Evolutionary conservation across 1,140 invertebrate genomes (phyloP).

Genomic region (Stegodyphus dumicola): DNA sequence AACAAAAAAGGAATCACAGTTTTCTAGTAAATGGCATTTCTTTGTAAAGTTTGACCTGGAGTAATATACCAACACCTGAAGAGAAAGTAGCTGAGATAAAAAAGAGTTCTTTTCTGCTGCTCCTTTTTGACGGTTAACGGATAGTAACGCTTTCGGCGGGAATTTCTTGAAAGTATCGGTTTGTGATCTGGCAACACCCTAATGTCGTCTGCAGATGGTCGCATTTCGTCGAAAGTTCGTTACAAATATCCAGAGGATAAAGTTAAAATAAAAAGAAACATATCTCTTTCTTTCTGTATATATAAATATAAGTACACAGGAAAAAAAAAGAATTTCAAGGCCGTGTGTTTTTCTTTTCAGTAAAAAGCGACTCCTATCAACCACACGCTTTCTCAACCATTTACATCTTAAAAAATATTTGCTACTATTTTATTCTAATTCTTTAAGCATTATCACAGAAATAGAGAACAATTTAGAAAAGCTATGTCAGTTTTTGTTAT

Average conservation of each 20-base stretch:
- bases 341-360: no score
- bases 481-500: no score
- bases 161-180: constrained; percentile 50
- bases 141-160: constrained; percentile 29
- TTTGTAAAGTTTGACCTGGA: constrained; percentile 51
- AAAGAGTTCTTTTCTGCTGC: background rate
- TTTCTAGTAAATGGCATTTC: constrained; percentile 49
- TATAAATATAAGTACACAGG: no score
- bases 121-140: constrained; percentile 33
- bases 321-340: no score
- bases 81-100: background rate
- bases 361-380: no score
- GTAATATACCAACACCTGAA: constrained; percentile 45
- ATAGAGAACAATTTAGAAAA: no score
- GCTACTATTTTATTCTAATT: no score
- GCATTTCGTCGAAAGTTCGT: constrained; percentile 30
- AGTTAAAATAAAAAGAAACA: constrained; percentile 14
- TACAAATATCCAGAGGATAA: constrained; percentile 23
- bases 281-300: no score
- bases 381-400: no score
- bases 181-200: constrained; percentile 54
- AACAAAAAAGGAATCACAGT: constrained; percentile 32
- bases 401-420: no score
- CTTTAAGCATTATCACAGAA: no score
- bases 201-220: constrained; percentile 53